Conservation (phyloP, 2,113 vertebrate genomes). For the Mormyrus iriodes region DNA sequence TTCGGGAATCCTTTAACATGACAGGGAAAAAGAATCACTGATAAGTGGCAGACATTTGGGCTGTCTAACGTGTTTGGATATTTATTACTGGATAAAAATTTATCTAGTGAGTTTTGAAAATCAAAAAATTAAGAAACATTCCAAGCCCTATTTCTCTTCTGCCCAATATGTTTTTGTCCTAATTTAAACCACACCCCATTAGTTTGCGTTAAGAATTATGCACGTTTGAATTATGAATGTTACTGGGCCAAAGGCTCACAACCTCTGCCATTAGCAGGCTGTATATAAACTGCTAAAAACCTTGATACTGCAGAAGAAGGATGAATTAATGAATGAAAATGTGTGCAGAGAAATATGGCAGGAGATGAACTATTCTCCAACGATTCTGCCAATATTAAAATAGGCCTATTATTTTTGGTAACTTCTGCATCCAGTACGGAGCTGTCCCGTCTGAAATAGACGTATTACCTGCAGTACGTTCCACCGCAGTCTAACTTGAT, state of each 20-base stretch:
- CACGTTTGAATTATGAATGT: background rate
- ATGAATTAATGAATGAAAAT: background rate
- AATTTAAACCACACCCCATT: background rate
- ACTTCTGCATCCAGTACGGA: background rate
- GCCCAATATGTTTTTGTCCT: background rate
- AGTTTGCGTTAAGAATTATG: background rate
- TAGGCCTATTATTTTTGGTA: background rate
- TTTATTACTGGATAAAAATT: background rate
- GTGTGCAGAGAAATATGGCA: background rate
- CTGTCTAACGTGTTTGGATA: background rate
- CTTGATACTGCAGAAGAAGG: background rate
- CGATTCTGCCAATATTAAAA: background rate
- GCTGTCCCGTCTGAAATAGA: background rate
- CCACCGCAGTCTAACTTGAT: background rate
- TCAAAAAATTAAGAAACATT: background rate
- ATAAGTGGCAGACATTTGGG: background rate
- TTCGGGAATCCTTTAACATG: background rate
- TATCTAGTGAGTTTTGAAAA: background rate
- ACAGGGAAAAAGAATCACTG: background rate
- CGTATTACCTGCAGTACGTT: background rate
- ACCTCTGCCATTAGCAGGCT: background rate
- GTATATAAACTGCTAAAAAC: background rate
- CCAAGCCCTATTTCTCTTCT: background rate
- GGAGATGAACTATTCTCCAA: background rate
- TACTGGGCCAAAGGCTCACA: background rate